phyloP scores from a whole-genome alignment of 1,140 invertebrate genomes.

The Macrobrachium rosenbergii region DNA sequence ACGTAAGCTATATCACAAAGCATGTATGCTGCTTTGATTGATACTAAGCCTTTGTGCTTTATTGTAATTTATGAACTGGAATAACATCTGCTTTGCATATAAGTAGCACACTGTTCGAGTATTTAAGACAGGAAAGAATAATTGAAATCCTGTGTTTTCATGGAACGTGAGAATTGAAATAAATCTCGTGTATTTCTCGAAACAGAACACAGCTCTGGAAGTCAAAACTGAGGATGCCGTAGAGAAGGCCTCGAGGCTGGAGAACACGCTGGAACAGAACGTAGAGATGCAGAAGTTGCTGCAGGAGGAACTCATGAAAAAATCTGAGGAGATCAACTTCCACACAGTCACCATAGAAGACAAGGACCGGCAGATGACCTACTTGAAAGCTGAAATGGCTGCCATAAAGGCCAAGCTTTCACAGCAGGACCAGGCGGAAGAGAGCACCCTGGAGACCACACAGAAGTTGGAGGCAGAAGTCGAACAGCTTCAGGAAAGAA shows the following conservation, averaged over 20 bases:
- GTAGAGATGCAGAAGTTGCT: conserved; percentile 51
- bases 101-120: no score
- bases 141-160: not conserved
- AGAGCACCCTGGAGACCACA: conserved; percentile 10
- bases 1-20: no score
- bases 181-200: not conserved
- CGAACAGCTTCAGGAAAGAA: conserved; percentile 34
- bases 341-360: conserved; percentile 45
- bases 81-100: no score
- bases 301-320: conserved; percentile 48
- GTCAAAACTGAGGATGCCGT: conserved; percentile 44
- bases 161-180: not conserved
- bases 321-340: conserved; percentile 47
- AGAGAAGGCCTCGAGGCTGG: conserved; percentile 25
- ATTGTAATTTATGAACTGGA: no score
- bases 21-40: no score
- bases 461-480: conserved; percentile 37
- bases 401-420: conserved; percentile 42
- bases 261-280: conserved; percentile 46
- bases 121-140: not conserved
- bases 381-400: conserved; percentile 57
- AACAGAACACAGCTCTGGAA: conserved; percentile 48
- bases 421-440: conserved; percentile 47
- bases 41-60: no score
- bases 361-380: conserved; percentile 40